Percentiles rank a stretch among this genome's conserved stretches.
Conservation (phyloP, 1,140 invertebrate genomes). For the Lethrus apterus region DNA sequence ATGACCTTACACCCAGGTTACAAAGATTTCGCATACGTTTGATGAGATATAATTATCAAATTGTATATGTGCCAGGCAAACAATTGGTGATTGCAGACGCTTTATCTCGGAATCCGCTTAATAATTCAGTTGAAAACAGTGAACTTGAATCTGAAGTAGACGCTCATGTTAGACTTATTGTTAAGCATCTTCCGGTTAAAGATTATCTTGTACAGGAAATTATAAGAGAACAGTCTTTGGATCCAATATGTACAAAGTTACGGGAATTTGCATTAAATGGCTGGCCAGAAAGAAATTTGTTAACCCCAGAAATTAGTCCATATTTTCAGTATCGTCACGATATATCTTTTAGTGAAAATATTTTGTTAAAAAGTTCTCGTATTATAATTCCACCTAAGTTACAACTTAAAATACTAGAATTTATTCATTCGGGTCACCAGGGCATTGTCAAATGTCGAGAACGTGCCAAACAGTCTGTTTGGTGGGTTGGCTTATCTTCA, state of each 20-base stretch:
- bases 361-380: conserved; percentile 21
- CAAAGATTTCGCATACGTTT: conserved; percentile 38
- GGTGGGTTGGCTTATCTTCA: conserved; percentile 25
- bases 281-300: conserved; percentile 20
- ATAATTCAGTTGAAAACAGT: not conserved
- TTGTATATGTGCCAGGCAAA: conserved; percentile 33
- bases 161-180: not conserved
- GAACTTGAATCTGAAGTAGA: conserved; percentile 14
- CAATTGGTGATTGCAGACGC: conserved; percentile 34
- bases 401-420: conserved; percentile 22
- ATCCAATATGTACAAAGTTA: conserved; percentile 19
- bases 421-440: conserved; percentile 26
- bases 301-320: conserved; percentile 3
- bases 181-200: conserved; percentile 6
- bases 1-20: conserved; percentile 36
- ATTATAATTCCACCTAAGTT: conserved; percentile 25
- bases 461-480: conserved; percentile 20
- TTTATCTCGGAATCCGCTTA: conserved; percentile 26
- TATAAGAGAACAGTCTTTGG: conserved; percentile 19
- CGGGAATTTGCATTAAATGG: conserved; percentile 16
- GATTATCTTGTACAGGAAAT: conserved; percentile 21
- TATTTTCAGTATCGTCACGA: conserved; percentile 21
- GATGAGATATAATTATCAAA: conserved; percentile 34
- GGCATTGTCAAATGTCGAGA: conserved; percentile 25
- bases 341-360: conserved; percentile 17